Base-by-base conservation (phyloP, 2,113 vertebrate genomes). In the Cinclus mexicanus region DNA sequence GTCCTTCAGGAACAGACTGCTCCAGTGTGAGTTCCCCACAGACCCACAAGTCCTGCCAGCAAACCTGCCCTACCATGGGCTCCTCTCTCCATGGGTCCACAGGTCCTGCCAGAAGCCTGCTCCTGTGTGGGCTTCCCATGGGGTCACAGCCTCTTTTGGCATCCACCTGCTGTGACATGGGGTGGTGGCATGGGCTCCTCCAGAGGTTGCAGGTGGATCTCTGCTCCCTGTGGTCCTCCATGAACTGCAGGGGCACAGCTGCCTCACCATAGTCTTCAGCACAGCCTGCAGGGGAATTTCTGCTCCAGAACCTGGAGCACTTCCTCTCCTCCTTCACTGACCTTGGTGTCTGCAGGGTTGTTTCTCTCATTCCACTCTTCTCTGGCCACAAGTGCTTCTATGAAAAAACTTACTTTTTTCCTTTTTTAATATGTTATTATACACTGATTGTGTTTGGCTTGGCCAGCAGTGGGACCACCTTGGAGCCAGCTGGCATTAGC, bases 101-200 rank as follows among this genome's bases (percentile, higher is more conserved):
- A 14, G 39, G 28, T 61, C 28, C 60, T 68, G 13, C 44, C 33
- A n/a, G 18, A 3, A 75, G 3, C 50, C 44, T 55, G 49, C 41
- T 74, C 22, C 0, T 0, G 0, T 25, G 33, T 46, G 2, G 6
- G n/a, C 41, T 61, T 76, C 63, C 31, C 25, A 20, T 8, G 25
- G 1, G 9, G 7, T 47, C 41, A 75, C 11, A 53, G 63, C 29
- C 17, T 55, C 7, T 19, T 59, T 53, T 14, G 17, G 1, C n/a
- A 47, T 41, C 41, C 55, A 61, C 9, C n/a, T 26, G 17, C 47
- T 90, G 11, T 21, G 42, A 17, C 39, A 25, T 6, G 17, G 3
- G 15, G 35, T 37, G 35, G 35, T 37, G 35, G 35, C 35, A 37
- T 37, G 35, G 35, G 35, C 35, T 46, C 33, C 11, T 59, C 1